These are phyloP conservation scores for Hyla sarda DNA, from an alignment of 2,113 vertebrate species.

Conservation along the genomic window DNA sequence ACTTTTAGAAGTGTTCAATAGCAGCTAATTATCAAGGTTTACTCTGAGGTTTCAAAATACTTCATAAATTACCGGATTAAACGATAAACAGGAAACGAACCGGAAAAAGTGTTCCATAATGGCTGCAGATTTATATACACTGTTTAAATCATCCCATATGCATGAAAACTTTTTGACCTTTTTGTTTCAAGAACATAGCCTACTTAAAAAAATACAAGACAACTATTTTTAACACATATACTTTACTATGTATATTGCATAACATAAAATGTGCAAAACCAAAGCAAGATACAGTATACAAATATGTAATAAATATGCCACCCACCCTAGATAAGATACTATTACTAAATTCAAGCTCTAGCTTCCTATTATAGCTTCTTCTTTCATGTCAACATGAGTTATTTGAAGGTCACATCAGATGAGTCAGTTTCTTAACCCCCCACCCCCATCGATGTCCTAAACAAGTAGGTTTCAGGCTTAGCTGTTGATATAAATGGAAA, in stretches of 20 bases:
- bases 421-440: neutral
- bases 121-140: neutral
- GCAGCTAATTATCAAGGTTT: neutral
- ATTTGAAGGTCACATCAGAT: neutral
- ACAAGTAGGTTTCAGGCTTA: neutral
- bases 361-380: neutral
- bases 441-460: neutral
- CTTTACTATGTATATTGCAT: neutral
- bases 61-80: neutral
- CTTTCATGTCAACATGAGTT: neutral
- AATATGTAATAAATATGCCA: neutral
- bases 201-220: neutral
- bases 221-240: neutral
- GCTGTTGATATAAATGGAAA: neutral
- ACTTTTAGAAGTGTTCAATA: neutral
- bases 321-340: neutral
- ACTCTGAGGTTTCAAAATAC: neutral
- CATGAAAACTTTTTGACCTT: neutral
- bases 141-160: neutral
- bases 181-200: neutral
- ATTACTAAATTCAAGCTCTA: neutral
- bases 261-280: slow-evolving; percentile 20
- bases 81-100: neutral
- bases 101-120: neutral
- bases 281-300: slow-evolving; percentile 6